Conservation (phyloP, 2,888 invertebrate genomes). For the Hydrotaea cyrtoneurina region DNA sequence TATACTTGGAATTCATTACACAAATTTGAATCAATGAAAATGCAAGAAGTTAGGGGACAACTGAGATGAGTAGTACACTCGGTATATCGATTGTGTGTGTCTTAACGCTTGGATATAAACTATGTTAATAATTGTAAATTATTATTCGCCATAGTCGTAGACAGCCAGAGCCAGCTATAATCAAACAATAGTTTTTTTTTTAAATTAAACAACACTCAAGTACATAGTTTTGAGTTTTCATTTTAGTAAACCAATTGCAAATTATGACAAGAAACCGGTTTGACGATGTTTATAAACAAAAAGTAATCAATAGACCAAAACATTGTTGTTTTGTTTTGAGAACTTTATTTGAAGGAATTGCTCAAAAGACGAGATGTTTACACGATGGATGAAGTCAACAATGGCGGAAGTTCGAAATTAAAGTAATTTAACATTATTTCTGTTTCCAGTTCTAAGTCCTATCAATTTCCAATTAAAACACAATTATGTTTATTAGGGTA, state of each 20-base stretch:
- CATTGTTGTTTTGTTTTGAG: not conserved
- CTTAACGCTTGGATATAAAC: conserved; percentile 17
- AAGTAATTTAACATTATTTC: conserved; percentile 2
- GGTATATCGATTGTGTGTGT: not conserved
- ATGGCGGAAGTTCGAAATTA: not conserved
- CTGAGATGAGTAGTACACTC: not conserved
- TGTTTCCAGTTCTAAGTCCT: not conserved
- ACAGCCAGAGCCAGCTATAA: not conserved
- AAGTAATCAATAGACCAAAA: not conserved
- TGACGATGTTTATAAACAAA: conserved; percentile 26
- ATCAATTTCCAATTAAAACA: not conserved
- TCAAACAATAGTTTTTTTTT: conserved; percentile 8
- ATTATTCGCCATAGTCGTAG: not conserved
- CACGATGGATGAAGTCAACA: not conserved
- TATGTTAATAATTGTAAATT: conserved; percentile 28
- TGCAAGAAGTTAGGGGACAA: not conserved
- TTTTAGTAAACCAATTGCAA: conserved; percentile 30
- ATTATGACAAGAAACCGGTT: conserved; percentile 59
- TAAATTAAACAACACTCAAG: conserved; percentile 50
- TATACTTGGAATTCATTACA: not conserved
- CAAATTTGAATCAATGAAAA: not conserved
- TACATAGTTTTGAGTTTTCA: conserved; percentile 45
- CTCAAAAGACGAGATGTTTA: not conserved
- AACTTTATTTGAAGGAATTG: not conserved
- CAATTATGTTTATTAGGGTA: not conserved